Conservation (phyloP, 1,140 invertebrate species). For the Drosophila mayri region DNA sequence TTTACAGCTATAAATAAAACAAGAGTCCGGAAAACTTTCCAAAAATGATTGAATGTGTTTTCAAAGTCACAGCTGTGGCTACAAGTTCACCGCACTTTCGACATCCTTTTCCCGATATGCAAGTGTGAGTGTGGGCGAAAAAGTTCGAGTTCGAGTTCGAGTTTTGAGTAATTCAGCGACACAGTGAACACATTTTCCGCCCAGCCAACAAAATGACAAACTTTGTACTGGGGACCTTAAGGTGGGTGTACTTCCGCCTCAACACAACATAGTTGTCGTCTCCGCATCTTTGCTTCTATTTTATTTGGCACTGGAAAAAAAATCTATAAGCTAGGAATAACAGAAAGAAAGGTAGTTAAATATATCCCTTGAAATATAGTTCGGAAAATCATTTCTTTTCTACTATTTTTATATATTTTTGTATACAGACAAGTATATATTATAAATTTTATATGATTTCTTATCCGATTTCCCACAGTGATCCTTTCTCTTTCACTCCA, state of each 20-base stretch:
- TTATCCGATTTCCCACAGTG: neutral
- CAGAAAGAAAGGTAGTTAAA: neutral
- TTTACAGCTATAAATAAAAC: constrained; percentile 30
- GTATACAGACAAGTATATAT: too few relatives aligned
- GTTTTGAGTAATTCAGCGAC: constrained; percentile 42
- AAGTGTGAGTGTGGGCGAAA: constrained; percentile 22
- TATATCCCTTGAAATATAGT: too few relatives aligned
- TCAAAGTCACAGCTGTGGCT: constrained; percentile 69
- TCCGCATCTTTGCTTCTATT: constrained; percentile 4
- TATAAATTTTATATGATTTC: neutral
- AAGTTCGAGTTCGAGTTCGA: constrained; percentile 43
- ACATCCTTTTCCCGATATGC: constrained; percentile 17
- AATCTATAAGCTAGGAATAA: neutral
- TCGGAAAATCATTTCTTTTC: too few relatives aligned
- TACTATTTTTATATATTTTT: too few relatives aligned
- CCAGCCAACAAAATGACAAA: constrained; percentile 57
- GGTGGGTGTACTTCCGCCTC: constrained; percentile 13
- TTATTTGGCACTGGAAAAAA: constrained; percentile 7
- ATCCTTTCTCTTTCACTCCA: constrained; percentile 16
- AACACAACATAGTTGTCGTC: constrained; percentile 46
- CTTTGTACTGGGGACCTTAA: constrained; percentile 43
- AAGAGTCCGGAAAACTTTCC: constrained; percentile 30
- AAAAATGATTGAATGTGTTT: constrained; percentile 74
- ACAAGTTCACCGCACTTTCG: constrained; percentile 48
- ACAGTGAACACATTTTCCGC: constrained; percentile 34